phyloP scores from a whole-genome alignment of 2,888 invertebrate species.

The Xestia xanthographa region DNA sequence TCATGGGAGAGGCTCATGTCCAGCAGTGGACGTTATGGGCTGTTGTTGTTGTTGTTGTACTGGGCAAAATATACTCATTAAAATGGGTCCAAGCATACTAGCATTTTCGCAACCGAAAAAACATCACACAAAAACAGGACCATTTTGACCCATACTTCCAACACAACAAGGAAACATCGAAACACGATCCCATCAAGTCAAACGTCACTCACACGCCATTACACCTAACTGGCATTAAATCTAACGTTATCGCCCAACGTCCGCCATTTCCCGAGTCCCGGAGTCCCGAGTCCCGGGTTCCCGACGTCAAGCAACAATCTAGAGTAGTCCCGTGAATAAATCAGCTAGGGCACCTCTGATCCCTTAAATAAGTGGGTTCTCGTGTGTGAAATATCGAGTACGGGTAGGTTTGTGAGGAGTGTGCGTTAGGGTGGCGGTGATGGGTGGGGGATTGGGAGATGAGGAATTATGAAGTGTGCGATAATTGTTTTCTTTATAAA shows the following conservation, averaged over 20 bases:
- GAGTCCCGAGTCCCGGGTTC: conserved; percentile 51
- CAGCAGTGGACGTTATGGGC: too few species aligned
- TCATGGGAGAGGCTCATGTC: too few species aligned
- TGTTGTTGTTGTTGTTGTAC: too few species aligned
- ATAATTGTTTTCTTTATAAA: neutral
- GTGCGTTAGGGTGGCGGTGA: conserved; percentile 34
- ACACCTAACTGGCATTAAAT: conserved; percentile 63
- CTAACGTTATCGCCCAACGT: conserved; percentile 64
- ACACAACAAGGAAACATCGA: conserved; percentile 33
- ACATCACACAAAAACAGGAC: conserved; percentile 19
- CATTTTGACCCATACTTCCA: conserved; percentile 20
- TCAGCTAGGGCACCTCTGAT: conserved; percentile 86
- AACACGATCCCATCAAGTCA: conserved; percentile 54
- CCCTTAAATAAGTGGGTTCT: conserved; percentile 88
- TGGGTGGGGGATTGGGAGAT: neutral
- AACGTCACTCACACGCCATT: conserved; percentile 68
- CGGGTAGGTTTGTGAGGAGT: conserved; percentile 53
- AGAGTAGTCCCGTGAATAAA: conserved; percentile 83
- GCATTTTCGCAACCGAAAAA: conserved; percentile 1
- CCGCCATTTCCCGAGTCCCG: conserved; percentile 68
- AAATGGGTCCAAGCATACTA: neutral
- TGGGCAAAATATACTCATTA: neutral
- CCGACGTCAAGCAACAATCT: conserved; percentile 73
- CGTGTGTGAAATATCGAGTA: conserved; percentile 88
- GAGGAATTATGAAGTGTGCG: neutral